Evolutionary conservation across 2,888 invertebrate genomes (phyloP).

Genomic region (Ditylenchus weischeri): DNA sequence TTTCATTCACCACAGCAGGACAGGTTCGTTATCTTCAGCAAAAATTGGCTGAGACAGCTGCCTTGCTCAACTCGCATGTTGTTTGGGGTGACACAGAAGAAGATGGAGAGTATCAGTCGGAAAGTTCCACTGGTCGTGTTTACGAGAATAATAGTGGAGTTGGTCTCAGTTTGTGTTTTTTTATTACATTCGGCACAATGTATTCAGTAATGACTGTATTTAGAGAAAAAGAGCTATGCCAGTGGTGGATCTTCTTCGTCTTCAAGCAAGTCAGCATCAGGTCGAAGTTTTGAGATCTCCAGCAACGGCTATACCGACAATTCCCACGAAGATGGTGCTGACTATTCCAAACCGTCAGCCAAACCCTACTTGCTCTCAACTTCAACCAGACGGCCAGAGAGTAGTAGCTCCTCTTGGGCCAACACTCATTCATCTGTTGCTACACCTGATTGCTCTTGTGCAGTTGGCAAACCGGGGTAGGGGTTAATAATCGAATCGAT

Average conservation of each 20-base stretch:
- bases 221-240: neutral
- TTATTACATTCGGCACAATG: too few species aligned
- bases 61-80: neutral
- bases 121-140: neutral
- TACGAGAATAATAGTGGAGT: slow-evolving; percentile 6
- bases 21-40: slow-evolving; percentile 5
- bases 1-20: neutral
- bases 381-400: neutral
- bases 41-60: slow-evolving; percentile 10
- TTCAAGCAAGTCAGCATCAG: neutral
- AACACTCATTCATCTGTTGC: too few species aligned
- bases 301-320: neutral
- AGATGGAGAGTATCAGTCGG: neutral
- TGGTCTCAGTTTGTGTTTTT: too few species aligned
- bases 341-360: neutral
- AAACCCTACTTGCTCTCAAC: neutral
- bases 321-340: neutral
- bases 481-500: too few species aligned
- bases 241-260: slow-evolving; percentile 1
- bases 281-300: neutral
- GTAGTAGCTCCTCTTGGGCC: too few species aligned
- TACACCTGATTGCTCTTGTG: neutral
- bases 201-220: too few species aligned
- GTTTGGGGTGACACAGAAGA: slow-evolving; percentile 1
- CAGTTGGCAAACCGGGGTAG: neutral